A percentile compares a stretch with the other conserved stretches of the same genome.
Conservation (phyloP, 2,888 invertebrate genomes). For the Eilema sororculum region DNA sequence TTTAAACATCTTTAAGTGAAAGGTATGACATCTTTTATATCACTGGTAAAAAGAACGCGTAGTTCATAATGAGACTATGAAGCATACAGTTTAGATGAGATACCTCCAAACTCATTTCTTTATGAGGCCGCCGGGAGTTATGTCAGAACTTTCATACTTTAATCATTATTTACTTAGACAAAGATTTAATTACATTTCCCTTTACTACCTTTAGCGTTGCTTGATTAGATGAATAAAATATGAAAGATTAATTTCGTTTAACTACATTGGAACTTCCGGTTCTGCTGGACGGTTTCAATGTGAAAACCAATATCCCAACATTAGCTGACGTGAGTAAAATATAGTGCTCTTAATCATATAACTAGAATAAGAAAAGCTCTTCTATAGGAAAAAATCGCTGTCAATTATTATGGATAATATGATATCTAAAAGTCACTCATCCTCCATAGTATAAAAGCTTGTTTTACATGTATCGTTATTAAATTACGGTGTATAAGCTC, state of each 20-base stretch:
- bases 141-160: slow-evolving; percentile 45
- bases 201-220: slow-evolving; percentile 28
- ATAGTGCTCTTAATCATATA: no score
- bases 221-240: slow-evolving; percentile 10
- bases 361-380: no score
- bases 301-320: background rate
- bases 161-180: slow-evolving; percentile 46
- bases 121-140: slow-evolving; percentile 52
- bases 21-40: background rate
- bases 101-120: slow-evolving; percentile 51
- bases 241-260: background rate
- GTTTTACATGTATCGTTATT: no score
- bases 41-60: slow-evolving; percentile 18
- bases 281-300: background rate
- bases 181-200: slow-evolving; percentile 46
- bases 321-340: background rate
- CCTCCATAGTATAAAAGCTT: no score
- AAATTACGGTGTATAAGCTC: no score
- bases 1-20: background rate
- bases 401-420: no score
- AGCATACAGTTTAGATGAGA: slow-evolving; percentile 30
- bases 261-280: background rate
- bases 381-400: no score
- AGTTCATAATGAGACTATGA: slow-evolving; percentile 36
- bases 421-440: no score